Percentiles rank a stretch among this genome's conserved stretches.
Conservation (phyloP, 1,140 invertebrate genomes). For the Sycophila sp. region DNA sequence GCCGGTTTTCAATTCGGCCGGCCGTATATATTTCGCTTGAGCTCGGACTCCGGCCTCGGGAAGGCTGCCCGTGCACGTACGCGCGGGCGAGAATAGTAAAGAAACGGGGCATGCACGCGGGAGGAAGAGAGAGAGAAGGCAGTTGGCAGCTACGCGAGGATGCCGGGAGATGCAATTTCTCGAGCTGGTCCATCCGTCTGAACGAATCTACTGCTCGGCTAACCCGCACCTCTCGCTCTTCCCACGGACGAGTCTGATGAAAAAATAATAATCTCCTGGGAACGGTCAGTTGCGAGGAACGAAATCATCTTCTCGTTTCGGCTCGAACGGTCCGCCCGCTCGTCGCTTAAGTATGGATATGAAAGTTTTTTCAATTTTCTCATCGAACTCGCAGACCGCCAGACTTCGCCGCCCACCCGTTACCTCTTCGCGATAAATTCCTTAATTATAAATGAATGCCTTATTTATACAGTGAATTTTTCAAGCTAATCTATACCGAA, state of each 20-base stretch:
- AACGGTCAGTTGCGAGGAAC: slow-evolving; percentile 61
- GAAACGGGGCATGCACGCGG: slow-evolving; percentile 28
- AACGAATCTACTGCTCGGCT: slow-evolving; percentile 37
- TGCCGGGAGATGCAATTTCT: slow-evolving; percentile 62
- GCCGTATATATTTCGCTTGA: slow-evolving; percentile 63
- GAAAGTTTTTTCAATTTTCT: slow-evolving; percentile 12
- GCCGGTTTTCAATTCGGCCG: slow-evolving; percentile 66
- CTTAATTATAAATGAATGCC: too few relatives aligned
- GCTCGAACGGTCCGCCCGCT: not conserved
- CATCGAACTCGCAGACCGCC: too few relatives aligned
- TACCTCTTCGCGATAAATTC: too few relatives aligned
- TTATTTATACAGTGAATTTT: too few relatives aligned
- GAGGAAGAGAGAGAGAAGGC: slow-evolving; percentile 38
- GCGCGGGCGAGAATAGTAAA: not conserved
- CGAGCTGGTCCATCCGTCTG: slow-evolving; percentile 52
- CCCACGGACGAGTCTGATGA: slow-evolving; percentile 52
- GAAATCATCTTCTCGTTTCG: slow-evolving; percentile 43
- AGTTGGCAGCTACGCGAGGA: slow-evolving; percentile 28
- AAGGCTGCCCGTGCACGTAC: not conserved
- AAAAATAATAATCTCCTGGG: slow-evolving; percentile 66
- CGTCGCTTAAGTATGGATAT: slow-evolving; percentile 12
- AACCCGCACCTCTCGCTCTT: not conserved
- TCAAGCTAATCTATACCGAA: too few relatives aligned
- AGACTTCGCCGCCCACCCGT: too few relatives aligned
- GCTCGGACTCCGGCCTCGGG: slow-evolving; percentile 15